A percentile compares a stretch with the other conserved stretches of the same genome.
phyloP scores from a whole-genome alignment of 1,140 invertebrate species.

The Zaprionus nigranus region DNA sequence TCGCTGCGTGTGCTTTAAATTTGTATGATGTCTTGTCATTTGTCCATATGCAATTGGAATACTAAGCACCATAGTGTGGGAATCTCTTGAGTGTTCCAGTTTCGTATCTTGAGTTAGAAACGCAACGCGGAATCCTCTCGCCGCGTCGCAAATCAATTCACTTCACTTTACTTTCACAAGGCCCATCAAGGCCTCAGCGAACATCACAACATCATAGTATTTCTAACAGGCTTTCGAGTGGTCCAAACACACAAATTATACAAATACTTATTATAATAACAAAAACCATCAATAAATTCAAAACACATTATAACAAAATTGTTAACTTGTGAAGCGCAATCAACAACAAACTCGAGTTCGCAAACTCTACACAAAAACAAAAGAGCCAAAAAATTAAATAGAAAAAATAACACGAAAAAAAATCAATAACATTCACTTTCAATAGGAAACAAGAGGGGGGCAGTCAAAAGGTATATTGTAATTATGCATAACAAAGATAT shows the following conservation, averaged over 20 bases:
- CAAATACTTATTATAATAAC: constrained; percentile 71
- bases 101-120: constrained; percentile 10
- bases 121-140: constrained; percentile 13
- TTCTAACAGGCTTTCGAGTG: constrained; percentile 11
- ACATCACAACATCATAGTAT: neutral
- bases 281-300: constrained; percentile 71
- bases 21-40: constrained; percentile 41
- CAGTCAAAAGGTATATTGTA: constrained; percentile 50
- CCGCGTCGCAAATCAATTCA: constrained; percentile 13
- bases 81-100: constrained; percentile 27
- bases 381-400: too few species aligned
- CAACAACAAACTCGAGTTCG: constrained; percentile 39
- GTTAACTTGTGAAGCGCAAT: constrained; percentile 67
- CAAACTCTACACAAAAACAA: too few species aligned
- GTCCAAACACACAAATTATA: constrained; percentile 50
- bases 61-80: constrained; percentile 58
- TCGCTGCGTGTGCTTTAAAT: constrained; percentile 39
- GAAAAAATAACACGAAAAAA: constrained; percentile 27
- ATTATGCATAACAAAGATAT: constrained; percentile 69
- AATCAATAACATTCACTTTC: constrained; percentile 72
- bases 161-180: constrained; percentile 44
- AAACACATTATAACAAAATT: constrained; percentile 67
- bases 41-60: constrained; percentile 57
- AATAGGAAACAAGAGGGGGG: constrained; percentile 41
- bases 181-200: constrained; percentile 30